Evolutionary conservation across 2,113 vertebrate species (phyloP).

Genomic region (Nansenia antarctica): DNA sequence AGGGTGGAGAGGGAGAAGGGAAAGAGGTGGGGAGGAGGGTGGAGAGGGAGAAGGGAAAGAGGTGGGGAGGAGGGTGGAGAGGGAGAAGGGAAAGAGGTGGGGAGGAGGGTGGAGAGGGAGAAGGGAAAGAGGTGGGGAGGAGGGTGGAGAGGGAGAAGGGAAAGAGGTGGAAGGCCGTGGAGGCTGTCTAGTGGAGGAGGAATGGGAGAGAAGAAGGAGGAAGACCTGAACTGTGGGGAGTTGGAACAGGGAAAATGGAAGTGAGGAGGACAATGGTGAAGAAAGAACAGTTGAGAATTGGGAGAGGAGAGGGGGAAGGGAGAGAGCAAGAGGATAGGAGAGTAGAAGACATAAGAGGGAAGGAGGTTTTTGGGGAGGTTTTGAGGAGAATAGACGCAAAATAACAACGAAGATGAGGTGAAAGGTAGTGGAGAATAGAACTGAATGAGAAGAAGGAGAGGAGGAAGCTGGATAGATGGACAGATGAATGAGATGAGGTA

Average conservation of each 20-base stretch:
- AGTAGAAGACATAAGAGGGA: too few relatives aligned
- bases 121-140: neutral
- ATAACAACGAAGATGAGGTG: neutral
- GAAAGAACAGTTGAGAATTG: too few relatives aligned
- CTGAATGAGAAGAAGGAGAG: neutral
- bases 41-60: neutral
- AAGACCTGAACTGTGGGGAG: too few relatives aligned
- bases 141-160: neutral
- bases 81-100: constrained; percentile 80
- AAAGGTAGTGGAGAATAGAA: neutral
- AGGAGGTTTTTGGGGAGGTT: too few relatives aligned
- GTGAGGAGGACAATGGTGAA: too few relatives aligned
- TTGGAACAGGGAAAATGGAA: too few relatives aligned
- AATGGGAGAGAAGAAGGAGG: neutral
- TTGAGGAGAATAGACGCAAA: too few relatives aligned
- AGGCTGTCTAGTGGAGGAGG: too few relatives aligned
- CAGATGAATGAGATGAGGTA: neutral
- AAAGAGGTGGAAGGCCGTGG: neutral
- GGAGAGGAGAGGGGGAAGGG: too few relatives aligned
- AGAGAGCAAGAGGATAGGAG: too few relatives aligned
- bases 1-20: constrained; percentile 88
- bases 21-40: constrained; percentile 80
- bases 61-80: constrained; percentile 81
- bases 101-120: constrained; percentile 84
- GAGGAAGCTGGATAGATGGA: neutral